phyloP scores from a whole-genome alignment of 2,797 vertebrate species.

The Typhlichthys subterraneus region DNA sequence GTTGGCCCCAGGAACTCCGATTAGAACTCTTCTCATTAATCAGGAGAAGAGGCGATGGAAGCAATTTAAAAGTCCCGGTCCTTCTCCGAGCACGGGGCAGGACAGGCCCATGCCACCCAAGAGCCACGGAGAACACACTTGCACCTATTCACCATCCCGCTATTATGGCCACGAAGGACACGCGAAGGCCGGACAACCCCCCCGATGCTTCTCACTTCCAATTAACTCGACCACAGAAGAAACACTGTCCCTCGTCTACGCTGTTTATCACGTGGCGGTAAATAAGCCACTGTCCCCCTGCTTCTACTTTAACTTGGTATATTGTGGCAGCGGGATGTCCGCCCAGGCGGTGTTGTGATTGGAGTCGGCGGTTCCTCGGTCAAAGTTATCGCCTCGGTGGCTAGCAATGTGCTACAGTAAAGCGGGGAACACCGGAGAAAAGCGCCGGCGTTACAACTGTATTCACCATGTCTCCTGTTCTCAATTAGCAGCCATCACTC shows the following conservation, averaged over 20 bases:
- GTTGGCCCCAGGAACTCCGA: conserved; percentile 79
- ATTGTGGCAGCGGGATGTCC: neutral
- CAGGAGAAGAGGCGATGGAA: conserved; percentile 76
- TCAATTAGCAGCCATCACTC: conserved; percentile 73
- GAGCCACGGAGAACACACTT: conserved; percentile 47
- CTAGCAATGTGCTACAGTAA: conserved; percentile 12
- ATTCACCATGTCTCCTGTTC: conserved; percentile 58
- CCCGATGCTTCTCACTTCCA: conserved; percentile 42
- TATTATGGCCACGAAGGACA: conserved; percentile 73
- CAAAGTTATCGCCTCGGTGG: conserved; percentile 40
- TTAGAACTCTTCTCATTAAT: conserved; percentile 82
- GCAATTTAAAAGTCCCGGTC: conserved; percentile 76
- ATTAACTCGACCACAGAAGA: conserved; percentile 53
- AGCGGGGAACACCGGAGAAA: conserved; percentile 30
- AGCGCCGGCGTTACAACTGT: conserved; percentile 47
- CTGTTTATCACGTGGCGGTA: neutral
- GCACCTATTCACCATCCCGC: conserved; percentile 66
- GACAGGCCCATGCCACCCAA: conserved; percentile 70
- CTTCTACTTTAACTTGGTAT: neutral
- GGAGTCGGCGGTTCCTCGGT: conserved; percentile 19
- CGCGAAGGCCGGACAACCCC: conserved; percentile 63
- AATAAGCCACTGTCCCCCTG: no score
- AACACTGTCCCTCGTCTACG: conserved; percentile 33
- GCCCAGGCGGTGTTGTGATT: conserved; percentile 1
- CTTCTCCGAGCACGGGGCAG: conserved; percentile 69